Conservation (phyloP, 2,888 invertebrate species). For the Zele albiditarsus region DNA sequence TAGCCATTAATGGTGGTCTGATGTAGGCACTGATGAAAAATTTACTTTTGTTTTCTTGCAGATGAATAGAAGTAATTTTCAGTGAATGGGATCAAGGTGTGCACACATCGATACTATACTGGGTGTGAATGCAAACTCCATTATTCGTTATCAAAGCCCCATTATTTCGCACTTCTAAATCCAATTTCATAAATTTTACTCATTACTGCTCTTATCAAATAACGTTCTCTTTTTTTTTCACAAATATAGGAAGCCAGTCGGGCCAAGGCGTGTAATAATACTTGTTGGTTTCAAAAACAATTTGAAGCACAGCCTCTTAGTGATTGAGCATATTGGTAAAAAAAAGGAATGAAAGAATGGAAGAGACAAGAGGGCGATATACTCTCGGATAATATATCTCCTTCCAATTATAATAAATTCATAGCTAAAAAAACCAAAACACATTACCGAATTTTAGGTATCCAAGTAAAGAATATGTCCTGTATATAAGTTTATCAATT, state of each 20-base stretch:
- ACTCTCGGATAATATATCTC: background rate
- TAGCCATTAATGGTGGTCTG: slow-evolving; percentile 15
- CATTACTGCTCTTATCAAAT: background rate
- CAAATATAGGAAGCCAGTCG: slow-evolving; percentile 28
- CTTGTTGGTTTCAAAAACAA: background rate
- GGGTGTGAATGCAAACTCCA: slow-evolving; percentile 25
- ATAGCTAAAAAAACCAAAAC: slow-evolving; percentile 9
- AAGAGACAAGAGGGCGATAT: background rate
- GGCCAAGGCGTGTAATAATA: slow-evolving; percentile 16
- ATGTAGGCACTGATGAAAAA: slow-evolving; percentile 4
- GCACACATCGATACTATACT: slow-evolving; percentile 22
- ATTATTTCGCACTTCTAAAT: background rate
- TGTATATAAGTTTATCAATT: background rate
- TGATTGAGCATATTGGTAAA: background rate
- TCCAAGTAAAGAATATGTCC: background rate
- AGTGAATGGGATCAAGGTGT: background rate
- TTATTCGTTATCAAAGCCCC: slow-evolving; percentile 5
- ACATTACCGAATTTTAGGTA: background rate
- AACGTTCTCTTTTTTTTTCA: background rate
- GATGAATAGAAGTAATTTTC: slow-evolving; percentile 23
- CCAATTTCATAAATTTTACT: slow-evolving; percentile 12
- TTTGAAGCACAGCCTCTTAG: background rate
- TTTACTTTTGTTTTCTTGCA: slow-evolving; percentile 4
- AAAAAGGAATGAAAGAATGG: background rate
- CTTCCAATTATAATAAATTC: background rate